These are phyloP conservation scores for Spodoptera frugiperda DNA, from an alignment of 1,140 invertebrate genomes.

Conservation along the genomic window DNA sequence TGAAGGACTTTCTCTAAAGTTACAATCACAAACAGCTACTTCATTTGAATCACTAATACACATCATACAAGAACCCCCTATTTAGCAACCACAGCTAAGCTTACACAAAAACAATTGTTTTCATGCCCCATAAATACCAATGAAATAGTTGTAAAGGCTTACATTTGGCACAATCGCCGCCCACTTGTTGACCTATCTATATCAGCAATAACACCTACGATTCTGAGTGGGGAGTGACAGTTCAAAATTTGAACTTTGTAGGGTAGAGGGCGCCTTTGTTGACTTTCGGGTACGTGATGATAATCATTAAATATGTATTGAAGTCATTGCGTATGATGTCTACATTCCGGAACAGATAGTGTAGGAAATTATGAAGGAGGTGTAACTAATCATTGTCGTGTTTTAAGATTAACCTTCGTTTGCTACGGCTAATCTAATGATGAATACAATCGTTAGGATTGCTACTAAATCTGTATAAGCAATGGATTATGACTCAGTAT, in stretches of 20 bases:
- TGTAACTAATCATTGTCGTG: too few relatives aligned
- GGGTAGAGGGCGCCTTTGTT: too few relatives aligned
- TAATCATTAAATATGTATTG: too few relatives aligned
- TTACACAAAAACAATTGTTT: conserved; percentile 1
- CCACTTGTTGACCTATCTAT: conserved; percentile 37
- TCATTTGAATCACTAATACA: background rate
- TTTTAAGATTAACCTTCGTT: too few relatives aligned
- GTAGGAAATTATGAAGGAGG: too few relatives aligned
- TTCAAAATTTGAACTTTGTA: conserved; percentile 5
- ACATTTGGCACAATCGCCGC: background rate
- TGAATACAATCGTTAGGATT: too few relatives aligned
- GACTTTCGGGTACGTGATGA: too few relatives aligned
- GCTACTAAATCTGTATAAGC: too few relatives aligned
- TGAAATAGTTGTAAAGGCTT: conserved; percentile 6
- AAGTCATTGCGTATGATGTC: too few relatives aligned
- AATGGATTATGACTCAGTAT: too few relatives aligned
- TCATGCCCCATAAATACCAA: background rate
- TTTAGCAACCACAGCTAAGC: background rate
- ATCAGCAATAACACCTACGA: background rate
- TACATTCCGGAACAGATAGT: too few relatives aligned
- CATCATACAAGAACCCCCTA: background rate
- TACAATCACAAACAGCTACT: background rate
- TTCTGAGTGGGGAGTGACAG: background rate
- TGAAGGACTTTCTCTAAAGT: background rate
- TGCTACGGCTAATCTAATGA: too few relatives aligned